A percentile compares a stretch with the other conserved stretches of the same genome.
These are phyloP conservation scores for Cabera pusaria DNA, from an alignment of 2,888 invertebrate genomes.

Conservation along the genomic window DNA sequence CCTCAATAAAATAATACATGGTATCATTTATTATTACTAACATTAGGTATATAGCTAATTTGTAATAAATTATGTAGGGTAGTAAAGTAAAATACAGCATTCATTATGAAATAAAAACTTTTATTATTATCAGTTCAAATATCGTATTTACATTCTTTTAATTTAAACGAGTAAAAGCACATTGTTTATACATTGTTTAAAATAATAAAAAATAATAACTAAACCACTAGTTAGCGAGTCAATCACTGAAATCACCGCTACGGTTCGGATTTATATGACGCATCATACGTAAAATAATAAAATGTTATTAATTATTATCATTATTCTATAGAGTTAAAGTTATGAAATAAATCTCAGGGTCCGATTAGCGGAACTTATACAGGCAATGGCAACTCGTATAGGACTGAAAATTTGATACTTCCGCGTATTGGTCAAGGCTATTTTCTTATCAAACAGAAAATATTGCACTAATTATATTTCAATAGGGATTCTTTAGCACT, in stretches of 20 bases:
- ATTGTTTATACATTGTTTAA: constrained; percentile 72
- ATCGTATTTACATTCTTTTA: constrained; percentile 83
- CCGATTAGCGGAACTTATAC: constrained; percentile 45
- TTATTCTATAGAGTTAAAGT: constrained; percentile 53
- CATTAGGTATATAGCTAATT: too few relatives aligned
- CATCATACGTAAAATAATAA: constrained; percentile 60
- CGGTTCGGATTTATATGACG: too few relatives aligned
- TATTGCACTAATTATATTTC: too few relatives aligned
- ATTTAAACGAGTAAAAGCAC: constrained; percentile 82
- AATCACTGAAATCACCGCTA: too few relatives aligned
- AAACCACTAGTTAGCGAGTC: constrained; percentile 59
- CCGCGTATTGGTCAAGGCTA: too few relatives aligned
- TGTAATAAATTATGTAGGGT: too few relatives aligned
- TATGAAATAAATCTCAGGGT: constrained; percentile 60
- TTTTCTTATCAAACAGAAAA: too few relatives aligned
- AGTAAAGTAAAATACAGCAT: constrained; percentile 41
- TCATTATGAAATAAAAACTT: constrained; percentile 82
- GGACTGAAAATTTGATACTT: too few relatives aligned
- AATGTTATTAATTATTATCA: constrained; percentile 40
- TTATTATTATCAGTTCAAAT: constrained; percentile 85
- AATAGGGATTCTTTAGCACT: too few relatives aligned
- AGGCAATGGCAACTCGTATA: constrained; percentile 64
- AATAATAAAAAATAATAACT: constrained; percentile 54
- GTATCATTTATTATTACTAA: too few relatives aligned
- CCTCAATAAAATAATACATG: too few relatives aligned